Base-by-base conservation (phyloP, 2,797 vertebrate species). In the Anguilla megastoma region DNA sequence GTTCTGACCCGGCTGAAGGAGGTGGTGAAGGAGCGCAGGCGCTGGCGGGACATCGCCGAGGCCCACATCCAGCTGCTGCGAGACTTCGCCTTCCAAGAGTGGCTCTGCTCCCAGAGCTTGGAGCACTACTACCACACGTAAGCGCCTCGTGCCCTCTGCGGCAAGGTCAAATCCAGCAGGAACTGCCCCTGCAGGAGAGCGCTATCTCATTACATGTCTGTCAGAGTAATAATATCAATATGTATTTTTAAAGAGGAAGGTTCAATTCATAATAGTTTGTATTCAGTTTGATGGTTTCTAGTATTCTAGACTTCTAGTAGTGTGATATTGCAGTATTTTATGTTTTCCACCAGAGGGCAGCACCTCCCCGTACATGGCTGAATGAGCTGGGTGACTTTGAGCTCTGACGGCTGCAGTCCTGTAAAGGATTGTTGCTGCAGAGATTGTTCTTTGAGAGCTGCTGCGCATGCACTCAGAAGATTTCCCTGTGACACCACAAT, bases 31-130 rank as follows among this genome's bases (percentile, higher is more conserved):
- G 96, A 96, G 90, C 94, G 94, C 91, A 90, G 92, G 92, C 93
- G 89, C 90, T 95, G 96, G 96, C 94, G 93, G 92, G 93, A 96
- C 92, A 94, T 97, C 83, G 94, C 94, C 56, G 94, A 96, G 89
- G 95, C 95, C 87, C 94, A 97, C 91, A 92, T 95, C 92, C 95
- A 95, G 91, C 95, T 97, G 89, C 95, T 97, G 85, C 89, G 95
- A 92, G 96, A 97, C 93, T 96, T 97, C 93, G 96, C 96, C 90
- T 95, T 97, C 91, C 96, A 96, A 92, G 96, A 97, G 96, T 97
- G 96, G 96, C 96, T 97, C 86, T 96, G 94, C 90, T 95, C 96
- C 86, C 96, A 97, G 92, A 96, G 94, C 90, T 92, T 97, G 88
- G 96, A 96, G 91, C 96, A 96, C 90, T 96, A 96, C 92, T 96